These are phyloP conservation scores for Chamaetylas fuelleborni DNA, from an alignment of 2,113 vertebrate genomes.

Conservation along the genomic window DNA sequence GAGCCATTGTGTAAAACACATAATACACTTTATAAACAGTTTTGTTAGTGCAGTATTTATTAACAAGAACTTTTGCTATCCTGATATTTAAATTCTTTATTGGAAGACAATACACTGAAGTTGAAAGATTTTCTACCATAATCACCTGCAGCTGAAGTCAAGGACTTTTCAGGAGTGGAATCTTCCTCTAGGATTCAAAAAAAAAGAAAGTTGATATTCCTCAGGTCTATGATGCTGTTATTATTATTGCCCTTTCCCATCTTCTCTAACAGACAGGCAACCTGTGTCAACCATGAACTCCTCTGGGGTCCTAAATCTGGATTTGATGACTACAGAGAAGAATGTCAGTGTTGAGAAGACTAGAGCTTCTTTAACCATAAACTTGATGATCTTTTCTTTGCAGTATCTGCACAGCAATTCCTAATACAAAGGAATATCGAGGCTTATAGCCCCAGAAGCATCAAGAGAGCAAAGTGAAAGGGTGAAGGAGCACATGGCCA, in stretches of 20 bases:
- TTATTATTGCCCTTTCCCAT: background rate
- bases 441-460: background rate
- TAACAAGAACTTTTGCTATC: background rate
- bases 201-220: background rate
- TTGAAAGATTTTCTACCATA: background rate
- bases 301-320: background rate
- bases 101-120: background rate
- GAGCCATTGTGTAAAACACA: background rate
- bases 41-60: background rate
- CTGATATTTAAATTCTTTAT: background rate
- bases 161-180: background rate
- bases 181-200: background rate
- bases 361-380: background rate
- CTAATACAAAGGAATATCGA: background rate
- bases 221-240: background rate
- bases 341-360: background rate
- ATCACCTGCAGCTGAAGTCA: background rate
- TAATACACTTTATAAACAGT: rapidly evolving
- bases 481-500: background rate
- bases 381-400: background rate
- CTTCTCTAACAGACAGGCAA: background rate
- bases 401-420: rapidly evolving
- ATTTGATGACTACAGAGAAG: background rate
- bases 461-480: background rate
- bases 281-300: rapidly evolving